Conservation (phyloP, 2,113 vertebrate genomes). For the Collichthys lucidus region DNA sequence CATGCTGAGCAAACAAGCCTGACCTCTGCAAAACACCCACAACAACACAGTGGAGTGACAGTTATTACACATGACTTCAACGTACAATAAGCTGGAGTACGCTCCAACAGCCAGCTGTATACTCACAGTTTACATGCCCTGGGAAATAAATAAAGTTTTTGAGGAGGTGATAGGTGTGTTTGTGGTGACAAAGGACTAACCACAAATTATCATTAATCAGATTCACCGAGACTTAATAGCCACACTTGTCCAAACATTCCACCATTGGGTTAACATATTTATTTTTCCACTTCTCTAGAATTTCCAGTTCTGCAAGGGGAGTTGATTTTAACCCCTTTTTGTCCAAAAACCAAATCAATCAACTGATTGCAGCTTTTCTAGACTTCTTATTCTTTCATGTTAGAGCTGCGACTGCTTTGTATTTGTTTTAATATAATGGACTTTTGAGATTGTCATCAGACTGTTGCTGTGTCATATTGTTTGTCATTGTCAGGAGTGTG, state of each 20-base stretch:
- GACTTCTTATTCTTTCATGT: background rate
- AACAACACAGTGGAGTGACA: constrained; percentile 56
- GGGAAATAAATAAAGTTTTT: background rate
- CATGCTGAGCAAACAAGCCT: constrained; percentile 75
- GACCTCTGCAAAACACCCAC: constrained; percentile 68
- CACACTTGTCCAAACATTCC: background rate
- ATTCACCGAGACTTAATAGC: background rate
- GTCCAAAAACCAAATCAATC: constrained; percentile 6
- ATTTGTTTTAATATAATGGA: background rate
- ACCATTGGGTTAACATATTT: constrained; percentile 15
- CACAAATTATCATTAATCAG: background rate
- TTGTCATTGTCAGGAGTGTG: background rate
- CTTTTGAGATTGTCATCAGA: background rate
- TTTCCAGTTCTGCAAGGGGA: constrained; percentile 46
- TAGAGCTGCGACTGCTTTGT: background rate
- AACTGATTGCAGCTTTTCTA: background rate
- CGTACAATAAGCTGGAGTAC: constrained; percentile 31
- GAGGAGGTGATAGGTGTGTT: too few species aligned
- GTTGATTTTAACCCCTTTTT: background rate
- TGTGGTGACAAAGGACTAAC: background rate
- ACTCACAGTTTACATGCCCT: background rate
- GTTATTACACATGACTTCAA: constrained; percentile 58
- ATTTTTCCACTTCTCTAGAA: constrained; percentile 53
- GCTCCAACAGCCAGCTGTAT: constrained; percentile 31
- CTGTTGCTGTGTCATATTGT: constrained; percentile 11